These are phyloP conservation scores for Yponomeuta malinellus DNA, from an alignment of 2,888 invertebrate species.

Conservation along the genomic window DNA sequence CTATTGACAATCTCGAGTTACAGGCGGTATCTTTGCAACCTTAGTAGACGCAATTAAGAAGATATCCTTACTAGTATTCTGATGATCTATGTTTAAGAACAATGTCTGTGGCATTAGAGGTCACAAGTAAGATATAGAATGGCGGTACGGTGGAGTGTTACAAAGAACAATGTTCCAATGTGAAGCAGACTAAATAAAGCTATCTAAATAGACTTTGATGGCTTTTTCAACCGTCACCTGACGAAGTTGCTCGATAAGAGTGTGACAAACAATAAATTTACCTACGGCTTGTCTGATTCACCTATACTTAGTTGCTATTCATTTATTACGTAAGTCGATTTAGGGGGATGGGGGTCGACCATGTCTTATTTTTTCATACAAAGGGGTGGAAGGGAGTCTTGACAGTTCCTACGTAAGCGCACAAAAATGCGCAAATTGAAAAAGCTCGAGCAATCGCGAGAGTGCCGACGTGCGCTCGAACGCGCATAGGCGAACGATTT, in stretches of 20 bases:
- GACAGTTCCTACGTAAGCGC: no score
- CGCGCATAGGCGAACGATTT: no score
- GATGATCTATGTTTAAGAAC: not conserved
- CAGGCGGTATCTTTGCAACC: not conserved
- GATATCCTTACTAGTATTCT: not conserved
- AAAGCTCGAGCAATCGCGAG: no score
- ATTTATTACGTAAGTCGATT: no score
- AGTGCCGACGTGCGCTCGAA: no score
- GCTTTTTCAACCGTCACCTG: not conserved
- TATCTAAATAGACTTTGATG: not conserved
- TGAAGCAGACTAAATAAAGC: not conserved
- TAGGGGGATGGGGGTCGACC: no score
- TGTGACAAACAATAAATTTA: no score
- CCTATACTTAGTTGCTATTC: no score
- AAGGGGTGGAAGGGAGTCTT: no score
- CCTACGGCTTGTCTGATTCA: no score
- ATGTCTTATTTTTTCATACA: no score
- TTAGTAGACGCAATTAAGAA: not conserved
- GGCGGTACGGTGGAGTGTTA: not conserved
- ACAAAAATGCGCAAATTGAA: no score
- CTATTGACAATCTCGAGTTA: not conserved
- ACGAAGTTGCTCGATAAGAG: not conserved
- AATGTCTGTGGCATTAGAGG: not conserved
- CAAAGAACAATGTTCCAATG: not conserved
- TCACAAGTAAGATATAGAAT: not conserved